Evolutionary conservation across 2,888 invertebrate species (phyloP), one percentile per base, ranked within the genome.

Genomic region (Seira sanloemensis): DNA sequence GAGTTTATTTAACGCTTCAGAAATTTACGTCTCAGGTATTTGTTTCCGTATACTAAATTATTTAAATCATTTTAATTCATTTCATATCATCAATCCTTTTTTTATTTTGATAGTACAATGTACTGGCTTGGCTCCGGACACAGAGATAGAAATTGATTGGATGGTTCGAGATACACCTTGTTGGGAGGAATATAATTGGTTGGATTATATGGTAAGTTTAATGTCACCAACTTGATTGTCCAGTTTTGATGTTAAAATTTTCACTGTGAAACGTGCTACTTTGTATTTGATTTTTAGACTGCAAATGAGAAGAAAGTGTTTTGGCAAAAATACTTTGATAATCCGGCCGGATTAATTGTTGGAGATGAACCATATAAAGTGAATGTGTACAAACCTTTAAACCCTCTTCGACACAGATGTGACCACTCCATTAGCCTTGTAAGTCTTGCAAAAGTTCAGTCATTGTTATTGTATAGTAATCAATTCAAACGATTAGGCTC

Each of bases 1-100:
- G 93, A 96, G 92, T 93, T 91, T 96, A 89, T 95, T 94, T 91
- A 94, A 94, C 90, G 94, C 93, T 86, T 94, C 96, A 0, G 93
- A 94, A 91, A 93, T 96, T 80, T 94, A 93, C 90, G 93, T 96
- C 75, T 92, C 93, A 91, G 92, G 95, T 95, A 92, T 93, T 16
- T 69, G 24, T 67, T 75, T 50, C 76, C 68, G 71, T 25, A 58
- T 86, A 26, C 12, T 72, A 21, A 21, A 19, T 23, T 19, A 7
- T 73, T 58, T 62, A 58, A 9, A 9, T 46, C 5, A 65, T 5
- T 65, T 23, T 23, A 5, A 46, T 46, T 12, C 12, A 46, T 46
- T 46, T 65, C 19, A 12, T 58, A n/a, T 37, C 5, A 24, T 21
- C 9, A 21, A 7, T 19, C 67, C 16, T 21, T 2, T 19, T 77